phyloP scores from a whole-genome alignment of 2,797 vertebrate genomes.

The Nyctibius grandis region DNA sequence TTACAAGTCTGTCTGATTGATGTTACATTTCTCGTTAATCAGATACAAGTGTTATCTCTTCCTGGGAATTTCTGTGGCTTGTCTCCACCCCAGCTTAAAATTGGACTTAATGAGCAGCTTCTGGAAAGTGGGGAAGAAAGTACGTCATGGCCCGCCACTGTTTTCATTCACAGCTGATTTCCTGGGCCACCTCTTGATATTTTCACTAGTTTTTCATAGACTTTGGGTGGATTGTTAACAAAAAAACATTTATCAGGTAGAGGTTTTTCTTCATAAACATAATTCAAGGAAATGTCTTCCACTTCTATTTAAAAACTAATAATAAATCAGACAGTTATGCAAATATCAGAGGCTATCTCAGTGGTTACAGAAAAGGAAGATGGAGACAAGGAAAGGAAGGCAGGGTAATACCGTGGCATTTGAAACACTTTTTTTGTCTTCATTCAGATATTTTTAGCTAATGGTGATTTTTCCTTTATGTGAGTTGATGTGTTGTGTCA shows the following conservation, averaged over 20 bases:
- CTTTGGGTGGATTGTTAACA: background rate
- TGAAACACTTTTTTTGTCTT: background rate
- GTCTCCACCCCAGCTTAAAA: background rate
- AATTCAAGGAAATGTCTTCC: background rate
- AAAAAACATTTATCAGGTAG: background rate
- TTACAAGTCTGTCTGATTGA: background rate
- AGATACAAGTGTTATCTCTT: background rate
- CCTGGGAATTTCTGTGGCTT: slow-evolving; percentile 7
- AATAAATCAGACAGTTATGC: background rate
- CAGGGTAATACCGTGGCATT: background rate
- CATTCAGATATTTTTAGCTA: slow-evolving; percentile 19
- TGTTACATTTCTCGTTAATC: background rate
- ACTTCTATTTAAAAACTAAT: background rate
- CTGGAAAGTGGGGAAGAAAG: background rate
- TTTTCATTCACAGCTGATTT: background rate
- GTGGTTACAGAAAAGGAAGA: background rate
- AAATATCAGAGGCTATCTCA: background rate
- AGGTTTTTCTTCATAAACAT: accelerated
- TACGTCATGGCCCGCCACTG: background rate
- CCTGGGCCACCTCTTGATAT: background rate
- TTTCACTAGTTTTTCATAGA: background rate
- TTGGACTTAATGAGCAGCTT: slow-evolving; percentile 24
- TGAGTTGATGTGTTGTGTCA: background rate
- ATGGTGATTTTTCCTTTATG: background rate
- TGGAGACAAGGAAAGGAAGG: background rate